phyloP scores from a whole-genome alignment of 2,113 vertebrate genomes.

The Cyphomyrus plagiostoma region DNA sequence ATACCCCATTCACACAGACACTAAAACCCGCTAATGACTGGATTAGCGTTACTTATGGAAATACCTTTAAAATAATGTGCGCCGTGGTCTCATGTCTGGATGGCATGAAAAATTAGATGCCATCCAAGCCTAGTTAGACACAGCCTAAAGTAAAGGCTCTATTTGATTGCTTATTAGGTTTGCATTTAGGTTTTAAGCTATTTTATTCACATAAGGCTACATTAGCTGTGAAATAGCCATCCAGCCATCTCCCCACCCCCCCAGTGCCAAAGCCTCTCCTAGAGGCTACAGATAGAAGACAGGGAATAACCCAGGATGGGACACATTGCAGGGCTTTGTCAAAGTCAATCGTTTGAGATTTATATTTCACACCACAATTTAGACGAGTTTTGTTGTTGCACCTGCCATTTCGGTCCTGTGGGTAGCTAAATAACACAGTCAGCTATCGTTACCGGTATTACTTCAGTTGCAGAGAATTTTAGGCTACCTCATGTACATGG shows the following conservation, averaged over 20 bases:
- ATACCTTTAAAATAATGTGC: not conserved
- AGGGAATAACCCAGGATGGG: not conserved
- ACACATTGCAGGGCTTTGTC: not conserved
- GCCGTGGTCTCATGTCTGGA: not conserved
- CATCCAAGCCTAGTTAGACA: not conserved
- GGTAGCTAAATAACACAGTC: not conserved
- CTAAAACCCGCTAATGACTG: not conserved
- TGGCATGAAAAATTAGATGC: not conserved
- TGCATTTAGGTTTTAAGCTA: not conserved
- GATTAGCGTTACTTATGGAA: not conserved
- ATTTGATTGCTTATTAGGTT: not conserved
- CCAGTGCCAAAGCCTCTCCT: not conserved
- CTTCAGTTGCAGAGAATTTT: not conserved
- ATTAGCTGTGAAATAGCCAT: not conserved
- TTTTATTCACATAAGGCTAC: not conserved
- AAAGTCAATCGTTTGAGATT: not conserved
- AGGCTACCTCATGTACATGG: not conserved
- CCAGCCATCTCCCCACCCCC: not conserved
- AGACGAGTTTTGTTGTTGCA: not conserved
- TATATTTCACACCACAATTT: not conserved
- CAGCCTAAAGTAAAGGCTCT: not conserved
- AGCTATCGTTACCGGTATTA: not conserved
- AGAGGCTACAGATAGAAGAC: not conserved
- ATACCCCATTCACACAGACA: not conserved
- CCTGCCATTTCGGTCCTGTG: not conserved